Percentiles rank a stretch among this genome's conserved stretches.
phyloP scores from a whole-genome alignment of 2,113 vertebrate species.

The Sturnus vulgaris region DNA sequence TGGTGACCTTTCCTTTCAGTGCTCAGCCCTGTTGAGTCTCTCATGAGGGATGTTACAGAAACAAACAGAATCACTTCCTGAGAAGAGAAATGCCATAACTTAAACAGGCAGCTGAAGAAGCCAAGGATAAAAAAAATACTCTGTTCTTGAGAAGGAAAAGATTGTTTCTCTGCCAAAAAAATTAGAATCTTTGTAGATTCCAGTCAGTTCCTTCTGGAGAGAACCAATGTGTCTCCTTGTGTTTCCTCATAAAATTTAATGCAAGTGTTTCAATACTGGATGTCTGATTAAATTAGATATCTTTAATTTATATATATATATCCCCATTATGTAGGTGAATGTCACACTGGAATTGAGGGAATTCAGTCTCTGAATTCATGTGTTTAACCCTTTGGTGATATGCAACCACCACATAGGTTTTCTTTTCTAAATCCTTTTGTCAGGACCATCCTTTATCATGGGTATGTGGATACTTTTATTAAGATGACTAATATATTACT shows the following conservation, averaged over 20 bases:
- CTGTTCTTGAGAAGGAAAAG: neutral
- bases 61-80: neutral
- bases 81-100: neutral
- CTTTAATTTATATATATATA: neutral
- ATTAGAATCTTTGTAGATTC: neutral
- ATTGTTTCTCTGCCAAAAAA: neutral
- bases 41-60: neutral
- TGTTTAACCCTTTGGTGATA: neutral
- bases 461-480: neutral
- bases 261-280: neutral
- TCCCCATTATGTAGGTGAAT: neutral
- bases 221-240: neutral
- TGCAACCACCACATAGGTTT: neutral
- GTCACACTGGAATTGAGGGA: neutral
- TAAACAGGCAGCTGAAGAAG: neutral
- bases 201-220: neutral
- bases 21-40: neutral
- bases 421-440: neutral
- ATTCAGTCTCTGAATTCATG: neutral
- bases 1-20: neutral
- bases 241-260: neutral
- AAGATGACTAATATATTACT: neutral
- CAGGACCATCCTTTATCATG: neutral
- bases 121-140: neutral
- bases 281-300: neutral